A percentile compares a stretch with the other conserved stretches of the same genome.
Conservation (phyloP, 2,113 vertebrate genomes). For the Deroptyus accipitrinus region DNA sequence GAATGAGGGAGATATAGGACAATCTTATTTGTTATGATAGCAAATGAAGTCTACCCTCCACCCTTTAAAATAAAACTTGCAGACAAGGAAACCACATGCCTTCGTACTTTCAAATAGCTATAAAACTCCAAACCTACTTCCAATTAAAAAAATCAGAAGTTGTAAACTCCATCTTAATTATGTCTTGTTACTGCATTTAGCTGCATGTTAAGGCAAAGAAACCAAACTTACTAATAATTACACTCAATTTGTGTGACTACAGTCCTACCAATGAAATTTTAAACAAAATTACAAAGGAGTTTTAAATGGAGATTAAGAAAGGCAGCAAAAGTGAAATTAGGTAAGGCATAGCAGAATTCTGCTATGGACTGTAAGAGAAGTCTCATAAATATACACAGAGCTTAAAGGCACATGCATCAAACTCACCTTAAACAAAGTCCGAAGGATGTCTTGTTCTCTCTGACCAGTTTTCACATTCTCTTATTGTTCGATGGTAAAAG, state of each 20-base stretch:
- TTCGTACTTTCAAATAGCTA: neutral
- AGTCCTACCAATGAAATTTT: neutral
- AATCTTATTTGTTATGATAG: neutral
- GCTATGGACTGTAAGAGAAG: neutral
- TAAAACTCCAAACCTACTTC: neutral
- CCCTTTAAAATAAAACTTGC: neutral
- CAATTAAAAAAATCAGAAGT: neutral
- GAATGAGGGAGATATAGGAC: neutral
- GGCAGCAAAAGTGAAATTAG: neutral
- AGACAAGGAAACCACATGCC: neutral
- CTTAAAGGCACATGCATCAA: accelerated
- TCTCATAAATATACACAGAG: too few species aligned
- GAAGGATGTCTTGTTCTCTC: neutral
- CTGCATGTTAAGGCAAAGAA: neutral
- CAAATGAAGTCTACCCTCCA: neutral
- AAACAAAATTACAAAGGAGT: neutral
- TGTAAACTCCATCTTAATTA: neutral
- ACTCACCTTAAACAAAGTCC: neutral
- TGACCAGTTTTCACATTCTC: neutral
- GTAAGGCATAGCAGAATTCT: neutral
- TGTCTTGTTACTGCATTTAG: neutral
- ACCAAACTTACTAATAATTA: neutral
- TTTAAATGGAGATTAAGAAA: neutral
- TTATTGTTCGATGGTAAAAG: neutral
- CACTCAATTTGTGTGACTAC: neutral